Evolutionary conservation across 2,888 invertebrate genomes (phyloP).

Genomic region (Lymantria dispar): DNA sequence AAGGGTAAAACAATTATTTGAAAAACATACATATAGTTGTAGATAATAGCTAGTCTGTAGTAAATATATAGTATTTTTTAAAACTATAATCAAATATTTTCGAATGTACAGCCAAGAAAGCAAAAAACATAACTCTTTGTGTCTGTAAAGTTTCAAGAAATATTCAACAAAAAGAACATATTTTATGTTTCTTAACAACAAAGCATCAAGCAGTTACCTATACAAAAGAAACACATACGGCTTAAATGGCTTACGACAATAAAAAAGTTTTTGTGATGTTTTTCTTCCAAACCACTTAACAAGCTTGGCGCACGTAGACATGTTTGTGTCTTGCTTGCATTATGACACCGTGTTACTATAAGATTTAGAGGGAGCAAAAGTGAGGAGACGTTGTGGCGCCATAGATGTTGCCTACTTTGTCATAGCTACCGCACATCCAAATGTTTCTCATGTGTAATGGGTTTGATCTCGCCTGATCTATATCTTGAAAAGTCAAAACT

Average conservation of each 20-base stretch:
- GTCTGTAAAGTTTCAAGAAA: neutral
- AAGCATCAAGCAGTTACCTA: conserved; percentile 48
- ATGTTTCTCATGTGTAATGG: conserved; percentile 38
- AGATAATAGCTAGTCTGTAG: no score
- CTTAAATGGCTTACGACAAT: conserved; percentile 76
- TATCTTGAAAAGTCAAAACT: neutral
- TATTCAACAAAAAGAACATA: conserved; percentile 12
- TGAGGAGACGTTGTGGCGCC: conserved; percentile 77
- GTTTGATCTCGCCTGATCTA: neutral
- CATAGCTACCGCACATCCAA: conserved; percentile 50
- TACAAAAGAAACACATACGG: conserved; percentile 61
- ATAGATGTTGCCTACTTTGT: conserved; percentile 50
- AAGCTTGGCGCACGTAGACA: conserved; percentile 80
- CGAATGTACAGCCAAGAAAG: no score
- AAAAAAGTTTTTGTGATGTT: conserved; percentile 81
- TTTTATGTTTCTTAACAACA: conserved; percentile 41
- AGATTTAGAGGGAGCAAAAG: conserved; percentile 79
- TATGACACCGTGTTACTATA: conserved; percentile 79
- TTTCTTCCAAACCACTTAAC: conserved; percentile 83
- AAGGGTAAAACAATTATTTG: no score
- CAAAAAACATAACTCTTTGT: neutral
- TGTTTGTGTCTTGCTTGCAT: conserved; percentile 82
- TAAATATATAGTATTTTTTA: no score
- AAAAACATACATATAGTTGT: no score
- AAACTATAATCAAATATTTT: no score